Evolutionary conservation across 2,888 invertebrate species (phyloP).

Genomic region (Chymomyza caudatula): DNA sequence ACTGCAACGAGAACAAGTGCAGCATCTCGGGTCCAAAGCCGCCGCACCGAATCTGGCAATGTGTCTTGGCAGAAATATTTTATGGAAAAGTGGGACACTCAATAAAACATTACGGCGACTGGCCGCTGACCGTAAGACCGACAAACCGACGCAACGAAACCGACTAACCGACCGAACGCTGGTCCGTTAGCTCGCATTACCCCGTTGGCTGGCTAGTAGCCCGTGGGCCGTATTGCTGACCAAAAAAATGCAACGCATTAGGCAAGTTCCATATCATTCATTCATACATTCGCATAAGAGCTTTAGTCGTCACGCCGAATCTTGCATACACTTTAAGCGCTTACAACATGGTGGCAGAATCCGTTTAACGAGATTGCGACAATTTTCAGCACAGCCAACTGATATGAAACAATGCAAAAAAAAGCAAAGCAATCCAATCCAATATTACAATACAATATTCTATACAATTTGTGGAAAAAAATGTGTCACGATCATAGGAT

Average conservation of each 20-base stretch:
- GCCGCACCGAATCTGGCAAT: conserved; percentile 66
- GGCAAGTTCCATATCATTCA: not conserved
- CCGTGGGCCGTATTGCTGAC: not conserved
- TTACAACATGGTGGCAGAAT: too few relatives aligned
- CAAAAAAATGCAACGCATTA: not conserved
- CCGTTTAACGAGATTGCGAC: too few relatives aligned
- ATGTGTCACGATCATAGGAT: too few relatives aligned
- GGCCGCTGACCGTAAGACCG: conserved; percentile 38
- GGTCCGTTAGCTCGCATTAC: not conserved
- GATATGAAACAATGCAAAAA: too few relatives aligned
- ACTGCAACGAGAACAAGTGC: conserved; percentile 45
- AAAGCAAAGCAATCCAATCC: too few relatives aligned
- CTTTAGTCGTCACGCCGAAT: not conserved
- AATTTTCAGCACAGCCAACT: too few relatives aligned
- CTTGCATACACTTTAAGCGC: not conserved
- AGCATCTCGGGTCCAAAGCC: conserved; percentile 18
- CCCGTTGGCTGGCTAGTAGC: not conserved
- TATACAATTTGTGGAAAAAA: too few relatives aligned
- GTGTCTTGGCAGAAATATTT: conserved; percentile 71
- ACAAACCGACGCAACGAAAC: conserved; percentile 1
- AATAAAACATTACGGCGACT: conserved; percentile 66
- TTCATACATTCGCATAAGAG: not conserved
- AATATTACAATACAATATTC: too few relatives aligned
- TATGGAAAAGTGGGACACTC: conserved; percentile 76
- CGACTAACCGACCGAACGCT: not conserved